Conservation (phyloP, 2,113 vertebrate genomes). For the Spilogale gracilis region DNA sequence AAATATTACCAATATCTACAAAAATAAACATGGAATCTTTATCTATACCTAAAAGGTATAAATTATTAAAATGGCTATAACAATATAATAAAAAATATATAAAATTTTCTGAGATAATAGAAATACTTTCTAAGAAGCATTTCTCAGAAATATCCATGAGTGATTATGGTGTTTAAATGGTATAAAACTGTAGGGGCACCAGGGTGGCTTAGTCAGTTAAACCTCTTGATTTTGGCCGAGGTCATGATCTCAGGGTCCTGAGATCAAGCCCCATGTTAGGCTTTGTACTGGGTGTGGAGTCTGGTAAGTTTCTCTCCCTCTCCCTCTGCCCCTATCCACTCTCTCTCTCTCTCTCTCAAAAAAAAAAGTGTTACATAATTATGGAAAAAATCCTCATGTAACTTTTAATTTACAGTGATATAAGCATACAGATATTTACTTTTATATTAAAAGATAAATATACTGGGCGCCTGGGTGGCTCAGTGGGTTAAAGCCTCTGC, state of each 20-base stretch:
- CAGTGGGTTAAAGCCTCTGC: no score
- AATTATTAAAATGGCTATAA: not conserved
- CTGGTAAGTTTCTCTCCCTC: not conserved
- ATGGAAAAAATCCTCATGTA: not conserved
- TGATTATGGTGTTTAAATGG: not conserved
- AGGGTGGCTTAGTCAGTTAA: not conserved
- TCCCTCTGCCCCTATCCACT: not conserved
- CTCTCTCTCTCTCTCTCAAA: not conserved
- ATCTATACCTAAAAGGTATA: not conserved
- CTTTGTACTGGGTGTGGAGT: not conserved
- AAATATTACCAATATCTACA: not conserved
- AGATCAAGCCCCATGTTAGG: not conserved
- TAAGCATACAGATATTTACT: not conserved
- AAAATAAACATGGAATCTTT: not conserved
- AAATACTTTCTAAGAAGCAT: not conserved
- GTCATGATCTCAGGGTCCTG: not conserved
- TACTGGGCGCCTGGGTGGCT: not conserved
- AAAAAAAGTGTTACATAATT: not conserved
- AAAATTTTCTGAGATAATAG: not conserved
- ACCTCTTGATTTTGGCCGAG: not conserved
- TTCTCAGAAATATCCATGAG: not conserved
- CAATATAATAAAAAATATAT: not conserved
- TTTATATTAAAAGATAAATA: constrained; percentile 5
- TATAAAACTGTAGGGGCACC: not conserved
- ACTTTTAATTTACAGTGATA: not conserved